Evolutionary conservation across 2,888 invertebrate species (phyloP), one percentile per base, ranked within the genome.

Genomic region (Lysandra bellargus): DNA sequence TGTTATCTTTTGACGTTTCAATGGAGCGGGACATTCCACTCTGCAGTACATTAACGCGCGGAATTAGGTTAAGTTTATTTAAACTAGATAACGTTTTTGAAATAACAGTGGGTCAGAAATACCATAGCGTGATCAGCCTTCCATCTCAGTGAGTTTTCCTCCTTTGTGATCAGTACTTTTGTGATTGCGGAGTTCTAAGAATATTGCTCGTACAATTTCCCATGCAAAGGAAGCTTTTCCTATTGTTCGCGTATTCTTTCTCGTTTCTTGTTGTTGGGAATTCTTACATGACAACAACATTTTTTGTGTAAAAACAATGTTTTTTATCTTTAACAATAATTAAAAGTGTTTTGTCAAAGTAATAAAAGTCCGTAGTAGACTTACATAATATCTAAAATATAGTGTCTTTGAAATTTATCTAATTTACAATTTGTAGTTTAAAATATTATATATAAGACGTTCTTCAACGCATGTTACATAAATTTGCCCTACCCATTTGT

Each of bases 1-100:
- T 89, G 85, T 91, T 90, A 87, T 81, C 84, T 83, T 82, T 81
- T 82, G 79, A 79, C 79, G 80, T 82, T 80, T 81, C 80, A 80
- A 78, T 80, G 60, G 80, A 79, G 80, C 73, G 81, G 81, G 80
- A 80, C 82, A 82, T 81, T 83, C 81, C 82, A 78, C 80, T 80
- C 78, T 44, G 79, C 78, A 79, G 78, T 30, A 78, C 78, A n/a
- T 69, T 80, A 76, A 30, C 77, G 49, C 74, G 30, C 44, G 64
- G 78, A 78, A 78, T 64, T 64, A 30, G 53, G 64, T 75, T 78
- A 78, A 78, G 49, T 77, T 49, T 77, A 49, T 69, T 77, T 76
- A 78, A 79, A 37, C 76, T 76, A 76, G 76, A 76, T 76, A 76
- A 57, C 57, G 14, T 53, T 57, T 76, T 76, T 76, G n/a, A 57